Conservation (phyloP, 2,113 vertebrate species). For the Atlantisia rogersi region DNA sequence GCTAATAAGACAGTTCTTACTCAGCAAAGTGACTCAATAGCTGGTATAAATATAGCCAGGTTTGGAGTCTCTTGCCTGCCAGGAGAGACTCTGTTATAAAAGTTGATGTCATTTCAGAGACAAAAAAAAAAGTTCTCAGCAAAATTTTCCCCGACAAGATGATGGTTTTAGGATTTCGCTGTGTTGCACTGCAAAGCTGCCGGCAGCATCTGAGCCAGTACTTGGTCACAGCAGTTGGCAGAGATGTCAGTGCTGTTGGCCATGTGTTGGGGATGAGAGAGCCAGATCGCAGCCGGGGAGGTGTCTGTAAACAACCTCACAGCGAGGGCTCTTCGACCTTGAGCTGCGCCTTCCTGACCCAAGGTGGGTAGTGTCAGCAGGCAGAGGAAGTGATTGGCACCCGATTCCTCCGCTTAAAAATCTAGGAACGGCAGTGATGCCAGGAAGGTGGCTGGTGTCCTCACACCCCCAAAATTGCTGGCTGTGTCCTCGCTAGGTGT, state of each 20-base stretch:
- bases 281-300: neutral
- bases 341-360: neutral
- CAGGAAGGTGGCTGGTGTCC: neutral
- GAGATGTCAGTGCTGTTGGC: neutral
- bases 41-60: constrained; percentile 45
- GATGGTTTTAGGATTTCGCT: constrained; percentile 9
- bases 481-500: neutral
- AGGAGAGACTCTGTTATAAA: constrained; percentile 17
- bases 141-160: neutral
- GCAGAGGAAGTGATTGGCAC: neutral
- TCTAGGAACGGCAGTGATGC: neutral
- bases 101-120: neutral
- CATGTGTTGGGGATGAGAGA: neutral
- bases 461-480: neutral
- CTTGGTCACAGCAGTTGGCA: constrained; percentile 8
- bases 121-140: constrained; percentile 4
- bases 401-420: neutral
- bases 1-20: constrained; percentile 54
- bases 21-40: constrained; percentile 58
- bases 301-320: neutral
- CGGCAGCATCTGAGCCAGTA: neutral
- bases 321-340: neutral
- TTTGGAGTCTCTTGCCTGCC: constrained; percentile 24
- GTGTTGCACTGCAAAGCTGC: constrained; percentile 28
- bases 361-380: neutral